Base-by-base conservation (phyloP, 2,113 vertebrate species). In the Passer domesticus region DNA sequence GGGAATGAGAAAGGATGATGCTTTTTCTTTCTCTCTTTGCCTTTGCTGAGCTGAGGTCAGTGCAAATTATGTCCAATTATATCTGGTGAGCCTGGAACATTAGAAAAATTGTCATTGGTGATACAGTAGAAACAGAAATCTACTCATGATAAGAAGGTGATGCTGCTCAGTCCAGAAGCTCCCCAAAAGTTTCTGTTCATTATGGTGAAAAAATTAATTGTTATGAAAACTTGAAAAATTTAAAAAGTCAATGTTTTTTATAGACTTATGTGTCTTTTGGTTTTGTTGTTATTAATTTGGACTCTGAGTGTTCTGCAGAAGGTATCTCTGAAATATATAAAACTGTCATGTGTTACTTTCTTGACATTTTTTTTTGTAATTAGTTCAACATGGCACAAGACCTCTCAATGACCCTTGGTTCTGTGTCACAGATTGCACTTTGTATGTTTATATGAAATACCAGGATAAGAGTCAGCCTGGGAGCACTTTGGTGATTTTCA, bases 361-460 rank as follows among this genome's bases (percentile, higher is more conserved):
- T 63, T 83, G 89, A 82, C 74, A 63, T 89, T 91, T 30, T 76
- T 83, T 91, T 88, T 91, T 17, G n/a, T 93, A 92, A 95, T 95
- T 95, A 87, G 59, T 95, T 96, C 94, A 96, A 41, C 76, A 94
- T 90, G 92, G 92, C 33, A 39, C 52, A 7, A 75, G 94, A 93
- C 94, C 90, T 92, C 76, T 75, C 44, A 64, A 52, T 68, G 94
- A 96, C 85, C 93, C 52, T 74, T 56, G 56, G 85, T 83, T 79
- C 85, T 83, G 47, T 94, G 94, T 96, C 92, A 93, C 94, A 96
- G 90, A 92, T 93, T 96, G 90, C 72, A 86, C 76, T 75, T 92
- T 64, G 90, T 78, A 44, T 83, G 79, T 90, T 91, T 88, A 72
- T 92, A 78, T 83, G 88, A 93, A 96, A 96, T 90, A 90, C 18